phyloP scores from a whole-genome alignment of 1,140 invertebrate species.

The Hylaeus anthracinus region DNA sequence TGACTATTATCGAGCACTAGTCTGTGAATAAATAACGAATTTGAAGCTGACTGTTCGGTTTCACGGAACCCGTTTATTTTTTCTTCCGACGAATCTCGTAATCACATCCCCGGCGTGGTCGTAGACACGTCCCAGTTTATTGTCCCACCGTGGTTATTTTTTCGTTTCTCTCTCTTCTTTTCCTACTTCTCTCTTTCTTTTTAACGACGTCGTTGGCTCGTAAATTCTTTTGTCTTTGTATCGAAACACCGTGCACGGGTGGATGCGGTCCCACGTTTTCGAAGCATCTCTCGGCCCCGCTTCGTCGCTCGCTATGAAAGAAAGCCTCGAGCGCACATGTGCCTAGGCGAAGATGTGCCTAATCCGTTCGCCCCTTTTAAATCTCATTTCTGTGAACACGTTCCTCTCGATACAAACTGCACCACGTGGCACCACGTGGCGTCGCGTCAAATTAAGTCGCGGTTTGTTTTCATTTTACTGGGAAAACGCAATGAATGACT shows the following conservation, averaged over 20 bases:
- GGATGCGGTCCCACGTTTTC: constrained; percentile 41
- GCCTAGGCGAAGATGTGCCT: constrained; percentile 1
- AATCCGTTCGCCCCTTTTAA: constrained; percentile 11
- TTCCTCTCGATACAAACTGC: not conserved
- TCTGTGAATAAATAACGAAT: constrained; percentile 1
- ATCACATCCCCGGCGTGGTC: not conserved
- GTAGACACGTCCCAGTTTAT: not conserved
- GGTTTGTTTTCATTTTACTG: constrained; percentile 47
- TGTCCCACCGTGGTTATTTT: constrained; percentile 6
- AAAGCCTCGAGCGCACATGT: constrained; percentile 48
- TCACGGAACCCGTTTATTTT: constrained; percentile 7
- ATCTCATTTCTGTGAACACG: constrained; percentile 46
- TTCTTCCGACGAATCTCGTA: constrained; percentile 18
- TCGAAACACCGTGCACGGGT: not conserved
- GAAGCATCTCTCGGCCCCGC: not conserved
- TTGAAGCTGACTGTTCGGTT: not conserved
- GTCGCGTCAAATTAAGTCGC: constrained; percentile 29
- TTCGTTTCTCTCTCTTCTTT: not conserved
- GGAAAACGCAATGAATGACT: not conserved
- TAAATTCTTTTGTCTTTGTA: constrained; percentile 42
- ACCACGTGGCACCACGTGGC: constrained; percentile 48
- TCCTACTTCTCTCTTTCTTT: not conserved
- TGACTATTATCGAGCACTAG: not conserved
- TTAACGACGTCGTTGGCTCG: not conserved
- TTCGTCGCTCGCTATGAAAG: constrained; percentile 7